Base-by-base conservation (phyloP, 37 sponge, comb jelly and placozoan species). In the Chondrilla cf. caribensis region DNA sequence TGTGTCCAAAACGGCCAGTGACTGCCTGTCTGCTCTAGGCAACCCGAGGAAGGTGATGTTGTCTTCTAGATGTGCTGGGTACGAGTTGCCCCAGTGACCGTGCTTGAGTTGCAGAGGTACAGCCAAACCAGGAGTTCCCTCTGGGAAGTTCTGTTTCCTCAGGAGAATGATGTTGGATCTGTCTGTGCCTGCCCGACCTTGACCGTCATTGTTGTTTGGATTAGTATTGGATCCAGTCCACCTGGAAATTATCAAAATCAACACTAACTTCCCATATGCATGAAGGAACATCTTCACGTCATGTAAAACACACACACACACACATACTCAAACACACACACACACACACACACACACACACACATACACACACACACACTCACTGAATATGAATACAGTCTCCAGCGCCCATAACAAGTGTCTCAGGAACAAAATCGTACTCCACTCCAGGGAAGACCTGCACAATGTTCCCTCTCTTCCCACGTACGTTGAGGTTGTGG, bases 211-310 rank as follows among this genome's bases (percentile, higher is more conserved):
- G 78, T 98, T 96, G 60, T 87, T 87, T 11, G 99, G 99, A 80
- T 98, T 98, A 9, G 95, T 94, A 86, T 96, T 94, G 15, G 99
- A 96, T 1, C 99, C 99, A 38, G 97, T 98, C 99, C 99, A 98
- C 60, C 97, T 96, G 58, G 2, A 38, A 24, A 31, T 40, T 33
- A n/a, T 36, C 11, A 39, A 66, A 35, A 33, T 29, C 18, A 59
- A 44, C 15, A 40, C 22, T 57, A n/a, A n/a, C n/a, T n/a, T n/a
- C n/a, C n/a, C 19, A 47, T 11, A 47, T 11, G 51, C 51, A 47
- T 47, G 51, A 6, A 47, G 9, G 51, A 6, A 47, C 51, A 47
- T 26, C 1, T 6, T 26, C 29, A 54, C 28, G 29, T 2, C 35
- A 71, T 6, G 4, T 2, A 73, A 33, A n/a, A n/a, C n/a, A n/a